Conservation (phyloP, 2,113 vertebrate species). For the Ochotona curzoniae region DNA sequence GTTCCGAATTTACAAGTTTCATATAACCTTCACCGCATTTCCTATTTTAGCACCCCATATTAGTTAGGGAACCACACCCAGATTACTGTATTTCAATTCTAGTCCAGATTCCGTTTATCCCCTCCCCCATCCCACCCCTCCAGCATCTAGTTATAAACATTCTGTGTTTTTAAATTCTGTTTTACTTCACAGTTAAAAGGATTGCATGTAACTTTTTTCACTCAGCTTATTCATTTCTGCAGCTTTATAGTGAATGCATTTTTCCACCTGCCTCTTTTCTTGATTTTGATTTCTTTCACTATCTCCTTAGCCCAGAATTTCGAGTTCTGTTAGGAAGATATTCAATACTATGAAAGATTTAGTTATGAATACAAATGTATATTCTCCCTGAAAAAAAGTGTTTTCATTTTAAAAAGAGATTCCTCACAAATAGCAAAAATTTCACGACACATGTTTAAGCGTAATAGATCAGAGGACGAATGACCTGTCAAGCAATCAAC, state of each 20-base stretch:
- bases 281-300: background rate
- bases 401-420: background rate
- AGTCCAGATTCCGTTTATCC: too few species aligned
- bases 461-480: background rate
- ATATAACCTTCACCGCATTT: too few species aligned
- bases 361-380: background rate
- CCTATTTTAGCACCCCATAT: too few species aligned
- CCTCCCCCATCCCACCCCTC: too few species aligned
- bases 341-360: background rate
- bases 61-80: too few species aligned
- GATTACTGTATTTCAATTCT: too few species aligned
- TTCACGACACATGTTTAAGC: background rate
- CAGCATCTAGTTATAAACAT: too few species aligned
- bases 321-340: background rate
- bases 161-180: too few species aligned
- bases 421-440: background rate
- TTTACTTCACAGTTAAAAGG: too few species aligned
- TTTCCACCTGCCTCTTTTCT: background rate
- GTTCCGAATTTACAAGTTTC: too few species aligned
- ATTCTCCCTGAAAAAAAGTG: background rate
- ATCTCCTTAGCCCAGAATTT: background rate
- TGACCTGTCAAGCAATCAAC: background rate
- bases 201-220: too few species aligned
- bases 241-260: background rate
- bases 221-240: background rate